A percentile compares a stretch with the other conserved stretches of the same genome.
Conservation (phyloP, 2,113 vertebrate genomes). For the Cebus imitator region DNA sequence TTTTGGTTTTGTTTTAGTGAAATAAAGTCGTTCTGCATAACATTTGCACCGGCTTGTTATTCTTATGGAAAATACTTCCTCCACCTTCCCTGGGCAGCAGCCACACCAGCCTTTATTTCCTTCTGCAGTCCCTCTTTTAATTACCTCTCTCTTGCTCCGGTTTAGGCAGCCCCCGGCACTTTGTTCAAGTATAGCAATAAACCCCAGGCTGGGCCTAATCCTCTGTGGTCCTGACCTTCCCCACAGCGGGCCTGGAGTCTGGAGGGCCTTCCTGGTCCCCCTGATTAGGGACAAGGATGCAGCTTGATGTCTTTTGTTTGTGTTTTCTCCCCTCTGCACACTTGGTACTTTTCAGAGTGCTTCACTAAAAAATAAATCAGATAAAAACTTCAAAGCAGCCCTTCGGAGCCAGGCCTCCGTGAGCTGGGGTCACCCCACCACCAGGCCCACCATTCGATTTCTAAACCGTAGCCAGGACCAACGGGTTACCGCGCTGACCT, state of each 20-base stretch:
- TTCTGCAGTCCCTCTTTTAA: slow-evolving; percentile 51
- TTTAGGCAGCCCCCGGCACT: slow-evolving; percentile 22
- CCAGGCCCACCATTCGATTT: background rate
- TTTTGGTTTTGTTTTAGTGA: slow-evolving; percentile 49
- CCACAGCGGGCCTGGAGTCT: background rate
- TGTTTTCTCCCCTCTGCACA: background rate
- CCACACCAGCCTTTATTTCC: background rate
- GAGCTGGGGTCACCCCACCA: background rate
- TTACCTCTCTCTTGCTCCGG: slow-evolving; percentile 17
- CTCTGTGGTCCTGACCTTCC: slow-evolving; percentile 50
- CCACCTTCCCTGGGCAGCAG: background rate
- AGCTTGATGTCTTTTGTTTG: background rate
- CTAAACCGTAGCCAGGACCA: background rate
- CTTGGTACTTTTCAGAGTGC: slow-evolving; percentile 16
- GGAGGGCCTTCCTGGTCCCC: background rate
- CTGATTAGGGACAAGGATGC: background rate
- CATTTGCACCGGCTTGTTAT: slow-evolving; percentile 16
- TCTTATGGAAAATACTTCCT: slow-evolving; percentile 57
- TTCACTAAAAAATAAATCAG: background rate
- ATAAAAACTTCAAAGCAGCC: slow-evolving; percentile 24
- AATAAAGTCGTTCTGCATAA: slow-evolving; percentile 44
- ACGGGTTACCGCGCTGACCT: background rate
- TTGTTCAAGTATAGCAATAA: slow-evolving; percentile 69
- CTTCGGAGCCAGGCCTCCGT: background rate
- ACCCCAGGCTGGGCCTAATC: slow-evolving; percentile 42